Conservation (phyloP, 1,140 invertebrate species). For the Camponotus floridanus region DNA sequence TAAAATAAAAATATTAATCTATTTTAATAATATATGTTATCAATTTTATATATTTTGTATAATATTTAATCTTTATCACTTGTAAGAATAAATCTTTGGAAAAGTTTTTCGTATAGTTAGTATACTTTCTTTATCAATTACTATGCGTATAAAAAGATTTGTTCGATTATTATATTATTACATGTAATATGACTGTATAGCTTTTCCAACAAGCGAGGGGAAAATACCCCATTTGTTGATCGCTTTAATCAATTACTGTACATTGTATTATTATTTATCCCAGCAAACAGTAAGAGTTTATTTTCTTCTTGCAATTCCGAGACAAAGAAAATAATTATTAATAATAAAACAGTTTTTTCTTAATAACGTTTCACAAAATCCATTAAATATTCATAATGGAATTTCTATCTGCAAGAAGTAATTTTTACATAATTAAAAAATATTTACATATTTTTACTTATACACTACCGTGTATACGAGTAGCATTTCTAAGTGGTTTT, state of each 20-base stretch:
- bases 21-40: constrained; percentile 9
- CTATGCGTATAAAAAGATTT: constrained; percentile 11
- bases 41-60: not conserved
- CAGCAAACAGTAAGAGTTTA: not conserved
- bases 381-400: not conserved
- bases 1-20: not conserved
- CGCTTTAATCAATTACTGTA: constrained; percentile 45
- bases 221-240: constrained; percentile 53
- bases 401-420: not conserved
- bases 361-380: not conserved
- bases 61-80: constrained; percentile 26
- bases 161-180: constrained; percentile 13
- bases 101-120: not conserved
- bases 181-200: constrained; percentile 35
- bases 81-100: not conserved
- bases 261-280: constrained; percentile 29
- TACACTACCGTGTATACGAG: not conserved
- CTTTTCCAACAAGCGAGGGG: constrained; percentile 22
- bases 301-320: constrained; percentile 18
- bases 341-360: not conserved
- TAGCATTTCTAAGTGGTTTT: not conserved
- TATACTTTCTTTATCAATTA: not conserved
- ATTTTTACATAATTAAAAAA: constrained; percentile 11
- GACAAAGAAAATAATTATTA: not conserved
- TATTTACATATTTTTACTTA: not conserved